These are phyloP conservation scores for Sycophila texana DNA, from an alignment of 2,888 invertebrate genomes.

Conservation along the genomic window DNA sequence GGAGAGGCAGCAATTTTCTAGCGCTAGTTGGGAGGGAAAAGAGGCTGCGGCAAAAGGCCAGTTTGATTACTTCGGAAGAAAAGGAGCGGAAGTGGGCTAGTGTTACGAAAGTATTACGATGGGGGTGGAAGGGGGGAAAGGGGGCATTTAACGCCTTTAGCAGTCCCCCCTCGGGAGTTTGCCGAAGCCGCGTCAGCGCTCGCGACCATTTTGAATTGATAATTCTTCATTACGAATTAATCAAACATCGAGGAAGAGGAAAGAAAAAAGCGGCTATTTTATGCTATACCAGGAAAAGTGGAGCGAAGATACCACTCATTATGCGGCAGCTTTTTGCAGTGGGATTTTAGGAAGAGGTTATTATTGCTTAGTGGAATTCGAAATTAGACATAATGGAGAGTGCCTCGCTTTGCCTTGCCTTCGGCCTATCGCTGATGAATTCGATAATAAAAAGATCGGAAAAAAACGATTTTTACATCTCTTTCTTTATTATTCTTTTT, in stretches of 20 bases:
- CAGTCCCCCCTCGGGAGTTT: too few species aligned
- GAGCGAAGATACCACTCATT: neutral
- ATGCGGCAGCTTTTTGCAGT: neutral
- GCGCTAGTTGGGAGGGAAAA: neutral
- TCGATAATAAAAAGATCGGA: too few species aligned
- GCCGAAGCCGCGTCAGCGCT: too few species aligned
- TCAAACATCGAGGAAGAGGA: constrained; percentile 6
- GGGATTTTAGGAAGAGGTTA: too few species aligned
- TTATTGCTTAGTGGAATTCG: too few species aligned
- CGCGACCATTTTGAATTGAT: constrained; percentile 47
- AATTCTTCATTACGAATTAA: constrained; percentile 40
- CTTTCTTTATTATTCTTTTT: neutral
- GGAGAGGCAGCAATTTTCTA: constrained; percentile 15
- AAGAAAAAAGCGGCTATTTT: neutral
- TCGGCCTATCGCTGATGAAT: neutral
- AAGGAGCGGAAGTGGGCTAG: constrained; percentile 45
- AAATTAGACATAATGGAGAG: too few species aligned
- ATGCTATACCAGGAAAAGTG: neutral
- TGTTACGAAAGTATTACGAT: constrained; percentile 40
- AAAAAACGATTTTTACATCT: too few species aligned
- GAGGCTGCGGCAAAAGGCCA: neutral
- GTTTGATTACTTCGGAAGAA: constrained; percentile 25
- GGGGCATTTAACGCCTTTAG: constrained; percentile 25
- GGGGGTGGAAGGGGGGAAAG: too few species aligned
- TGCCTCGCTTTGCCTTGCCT: too few species aligned